Percentiles rank a stretch among this genome's conserved stretches.
Evolutionary conservation across 2,888 invertebrate species (phyloP).

Genomic region (Chironomus riparius): DNA sequence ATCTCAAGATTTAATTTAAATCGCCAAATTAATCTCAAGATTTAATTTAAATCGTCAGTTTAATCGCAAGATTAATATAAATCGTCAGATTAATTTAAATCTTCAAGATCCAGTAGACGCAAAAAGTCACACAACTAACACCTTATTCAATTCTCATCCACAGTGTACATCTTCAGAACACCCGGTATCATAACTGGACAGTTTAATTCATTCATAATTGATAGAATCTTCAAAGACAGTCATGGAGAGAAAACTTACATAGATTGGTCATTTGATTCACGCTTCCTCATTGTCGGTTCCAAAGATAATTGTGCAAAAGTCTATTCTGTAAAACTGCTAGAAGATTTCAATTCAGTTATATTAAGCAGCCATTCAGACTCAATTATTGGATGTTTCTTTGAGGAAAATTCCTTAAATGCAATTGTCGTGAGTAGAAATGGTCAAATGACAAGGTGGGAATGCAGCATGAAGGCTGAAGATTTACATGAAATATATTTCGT

Average conservation of each 20-base stretch:
- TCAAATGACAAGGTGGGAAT: conserved; percentile 77
- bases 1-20: too few species aligned
- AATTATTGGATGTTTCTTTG: conserved; percentile 82
- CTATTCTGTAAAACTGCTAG: conserved; percentile 63
- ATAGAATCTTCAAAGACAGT: conserved; percentile 70
- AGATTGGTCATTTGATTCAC: conserved; percentile 90
- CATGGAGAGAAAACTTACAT: conserved; percentile 77
- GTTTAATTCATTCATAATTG: conserved; percentile 81
- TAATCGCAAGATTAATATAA: too few species aligned
- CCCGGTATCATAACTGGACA: conserved; percentile 72
- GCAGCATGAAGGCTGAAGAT: conserved; percentile 50
- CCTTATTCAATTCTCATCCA: conserved; percentile 33
- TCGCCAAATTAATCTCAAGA: too few species aligned
- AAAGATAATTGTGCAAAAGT: conserved; percentile 83
- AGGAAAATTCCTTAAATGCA: conserved; percentile 73
- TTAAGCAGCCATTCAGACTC: conserved; percentile 78
- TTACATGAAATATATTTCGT: conserved; percentile 23
- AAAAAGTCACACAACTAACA: too few species aligned
- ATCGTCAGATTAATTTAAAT: too few species aligned
- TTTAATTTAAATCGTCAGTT: too few species aligned
- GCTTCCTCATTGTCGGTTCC: conserved; percentile 78
- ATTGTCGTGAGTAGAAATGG: conserved; percentile 78
- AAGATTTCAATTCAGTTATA: conserved; percentile 66
- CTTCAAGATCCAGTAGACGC: too few species aligned
- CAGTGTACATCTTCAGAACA: conserved; percentile 76